phyloP scores from a whole-genome alignment of 2,888 invertebrate genomes.

The Diploptera punctata region DNA sequence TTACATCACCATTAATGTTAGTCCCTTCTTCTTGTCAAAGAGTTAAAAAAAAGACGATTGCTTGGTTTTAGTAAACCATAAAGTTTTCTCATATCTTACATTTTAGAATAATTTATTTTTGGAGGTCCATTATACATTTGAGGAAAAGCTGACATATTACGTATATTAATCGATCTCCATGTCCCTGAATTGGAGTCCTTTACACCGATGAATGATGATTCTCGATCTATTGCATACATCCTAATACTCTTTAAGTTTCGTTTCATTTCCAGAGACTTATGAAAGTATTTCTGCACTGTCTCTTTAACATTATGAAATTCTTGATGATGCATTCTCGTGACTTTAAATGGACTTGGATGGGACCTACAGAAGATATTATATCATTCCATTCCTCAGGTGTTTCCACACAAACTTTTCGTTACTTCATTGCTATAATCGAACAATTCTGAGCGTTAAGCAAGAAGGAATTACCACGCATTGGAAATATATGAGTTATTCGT shows the following conservation, averaged over 20 bases:
- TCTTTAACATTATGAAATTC: not conserved
- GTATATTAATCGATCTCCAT: constrained; percentile 1
- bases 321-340: constrained; percentile 4
- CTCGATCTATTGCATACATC: not conserved
- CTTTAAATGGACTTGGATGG: constrained; percentile 6
- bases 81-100: not conserved
- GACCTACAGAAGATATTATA: constrained; percentile 10
- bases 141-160: not conserved
- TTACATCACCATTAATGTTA: constrained; percentile 7
- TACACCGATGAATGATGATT: not conserved
- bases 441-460: not conserved
- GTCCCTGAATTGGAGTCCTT: not conserved
- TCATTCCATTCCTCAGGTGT: constrained; percentile 14
- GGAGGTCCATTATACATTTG: not conserved
- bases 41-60: constrained; percentile 10
- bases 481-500: not conserved
- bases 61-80: constrained; percentile 10
- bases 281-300: not conserved
- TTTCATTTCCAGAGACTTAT: not conserved
- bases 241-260: not conserved
- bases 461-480: too few species aligned
- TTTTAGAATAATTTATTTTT: not conserved
- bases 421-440: not conserved
- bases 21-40: not conserved
- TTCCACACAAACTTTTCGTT: constrained; percentile 14